Evolutionary conservation across 2,888 invertebrate species (phyloP).

Genomic region (Netelia inedita): DNA sequence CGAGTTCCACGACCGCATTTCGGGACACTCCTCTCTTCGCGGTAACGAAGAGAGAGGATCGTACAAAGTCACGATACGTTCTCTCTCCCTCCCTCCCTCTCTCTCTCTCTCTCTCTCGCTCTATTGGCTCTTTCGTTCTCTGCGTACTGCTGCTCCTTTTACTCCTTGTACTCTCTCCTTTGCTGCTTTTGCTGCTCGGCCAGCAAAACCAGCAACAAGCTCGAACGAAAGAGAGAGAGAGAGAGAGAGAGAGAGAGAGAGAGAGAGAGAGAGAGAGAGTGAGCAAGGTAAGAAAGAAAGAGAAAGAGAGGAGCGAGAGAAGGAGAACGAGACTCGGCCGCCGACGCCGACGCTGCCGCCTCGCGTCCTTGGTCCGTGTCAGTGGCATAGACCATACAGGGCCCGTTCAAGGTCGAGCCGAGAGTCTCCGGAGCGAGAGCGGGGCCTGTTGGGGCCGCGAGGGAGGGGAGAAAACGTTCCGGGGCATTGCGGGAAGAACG

Average conservation of each 20-base stretch:
- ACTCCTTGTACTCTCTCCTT: constrained; percentile 8
- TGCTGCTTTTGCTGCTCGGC: constrained; percentile 55
- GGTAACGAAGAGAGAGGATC: constrained; percentile 49
- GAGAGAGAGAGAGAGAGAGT: constrained; percentile 39
- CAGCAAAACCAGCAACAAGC: constrained; percentile 45
- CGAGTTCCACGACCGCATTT: constrained; percentile 84
- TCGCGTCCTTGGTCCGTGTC: constrained; percentile 85
- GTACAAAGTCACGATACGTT: constrained; percentile 34
- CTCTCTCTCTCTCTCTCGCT: neutral
- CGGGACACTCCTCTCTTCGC: constrained; percentile 77
- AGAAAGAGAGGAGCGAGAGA: constrained; percentile 17
- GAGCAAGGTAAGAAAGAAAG: constrained; percentile 1
- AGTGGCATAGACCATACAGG: constrained; percentile 85
- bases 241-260: constrained; percentile 36
- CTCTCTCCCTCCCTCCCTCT: neutral
- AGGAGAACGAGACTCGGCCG: constrained; percentile 36
- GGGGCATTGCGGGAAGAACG: constrained; percentile 54
- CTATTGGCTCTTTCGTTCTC: neutral
- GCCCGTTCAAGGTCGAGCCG: constrained; percentile 84
- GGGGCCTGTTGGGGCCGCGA: constrained; percentile 53
- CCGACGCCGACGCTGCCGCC: constrained; percentile 65
- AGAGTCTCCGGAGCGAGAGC: constrained; percentile 74
- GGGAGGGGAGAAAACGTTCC: constrained; percentile 35
- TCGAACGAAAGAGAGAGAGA: constrained; percentile 15
- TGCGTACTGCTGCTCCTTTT: constrained; percentile 4